Percentiles rank a stretch among this genome's conserved stretches.
These are phyloP conservation scores for Tricholauxania praeusta DNA, from an alignment of 2,888 invertebrate genomes.

Conservation along the genomic window DNA sequence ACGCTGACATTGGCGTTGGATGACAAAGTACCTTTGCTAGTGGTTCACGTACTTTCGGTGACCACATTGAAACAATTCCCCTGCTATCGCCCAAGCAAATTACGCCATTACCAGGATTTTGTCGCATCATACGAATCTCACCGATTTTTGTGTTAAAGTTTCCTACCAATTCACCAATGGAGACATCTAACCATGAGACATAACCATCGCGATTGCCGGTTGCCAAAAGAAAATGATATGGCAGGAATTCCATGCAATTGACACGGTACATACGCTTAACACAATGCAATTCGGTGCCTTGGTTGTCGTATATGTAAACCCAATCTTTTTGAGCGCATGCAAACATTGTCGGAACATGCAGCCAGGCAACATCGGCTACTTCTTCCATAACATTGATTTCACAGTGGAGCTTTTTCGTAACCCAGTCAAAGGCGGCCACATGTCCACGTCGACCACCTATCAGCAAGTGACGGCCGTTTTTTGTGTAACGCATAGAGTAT, in stretches of 20 bases:
- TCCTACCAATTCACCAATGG: conserved; percentile 89
- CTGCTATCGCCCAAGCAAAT: conserved; percentile 90
- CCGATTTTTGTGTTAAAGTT: conserved; percentile 84
- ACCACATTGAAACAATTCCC: conserved; percentile 96
- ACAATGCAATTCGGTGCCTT: conserved; percentile 97
- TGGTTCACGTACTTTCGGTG: conserved; percentile 84
- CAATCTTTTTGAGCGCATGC: conserved; percentile 97
- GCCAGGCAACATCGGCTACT: conserved; percentile 91
- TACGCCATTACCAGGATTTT: conserved; percentile 95
- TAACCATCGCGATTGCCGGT: conserved; percentile 83
- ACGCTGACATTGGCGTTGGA: conserved; percentile 80
- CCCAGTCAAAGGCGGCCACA: conserved; percentile 97
- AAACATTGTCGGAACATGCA: conserved; percentile 96
- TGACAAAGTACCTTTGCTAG: conserved; percentile 94
- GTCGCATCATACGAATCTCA: conserved; percentile 84
- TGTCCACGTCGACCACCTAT: conserved; percentile 92
- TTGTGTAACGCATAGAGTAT: conserved; percentile 81
- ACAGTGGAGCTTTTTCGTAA: conserved; percentile 92
- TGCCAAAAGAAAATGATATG: conserved; percentile 95
- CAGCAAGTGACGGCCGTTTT: conserved; percentile 86
- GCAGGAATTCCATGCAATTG: conserved; percentile 90
- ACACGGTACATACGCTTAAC: conserved; percentile 85
- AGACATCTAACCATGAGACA: conserved; percentile 93
- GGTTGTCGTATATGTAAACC: conserved; percentile 97
- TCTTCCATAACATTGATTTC: conserved; percentile 98